These are phyloP conservation scores for Murina feae DNA, from an alignment of 2,113 vertebrate genomes.

Conservation along the genomic window DNA sequence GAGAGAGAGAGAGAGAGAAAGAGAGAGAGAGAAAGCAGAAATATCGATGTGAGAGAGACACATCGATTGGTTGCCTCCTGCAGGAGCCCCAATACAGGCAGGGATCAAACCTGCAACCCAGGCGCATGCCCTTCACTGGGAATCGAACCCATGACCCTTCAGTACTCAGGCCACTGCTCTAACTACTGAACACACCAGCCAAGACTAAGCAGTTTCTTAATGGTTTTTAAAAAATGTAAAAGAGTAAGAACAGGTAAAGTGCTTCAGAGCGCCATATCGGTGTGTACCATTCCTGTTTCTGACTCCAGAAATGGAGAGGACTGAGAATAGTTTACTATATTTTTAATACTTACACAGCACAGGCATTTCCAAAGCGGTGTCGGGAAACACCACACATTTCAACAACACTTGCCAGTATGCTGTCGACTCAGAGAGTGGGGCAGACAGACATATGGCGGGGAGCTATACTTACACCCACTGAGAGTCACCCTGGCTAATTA, in stretches of 20 bases:
- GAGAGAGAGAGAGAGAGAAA: no score
- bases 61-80: no score
- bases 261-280: neutral
- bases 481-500: slow-evolving; percentile 46
- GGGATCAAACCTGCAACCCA: no score
- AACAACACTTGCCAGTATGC: neutral
- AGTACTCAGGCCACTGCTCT: no score
- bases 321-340: neutral
- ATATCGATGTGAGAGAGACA: no score
- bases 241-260: neutral
- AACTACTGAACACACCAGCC: no score
- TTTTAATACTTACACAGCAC: slow-evolving; percentile 30
- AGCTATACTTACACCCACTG: slow-evolving; percentile 44
- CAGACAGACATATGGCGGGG: slow-evolving; percentile 41
- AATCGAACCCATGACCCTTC: no score
- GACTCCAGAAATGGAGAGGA: neutral
- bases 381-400: neutral
- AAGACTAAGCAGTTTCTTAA: neutral
- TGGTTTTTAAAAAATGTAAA: neutral
- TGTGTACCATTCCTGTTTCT: neutral
- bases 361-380: neutral
- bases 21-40: no score
- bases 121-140: no score
- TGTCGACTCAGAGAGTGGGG: neutral
- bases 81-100: no score